Percentiles rank a stretch among this genome's conserved stretches.
These are phyloP conservation scores for Cyphomyrus discorhynchus DNA, from an alignment of 2,113 vertebrate species.

Conservation along the genomic window DNA sequence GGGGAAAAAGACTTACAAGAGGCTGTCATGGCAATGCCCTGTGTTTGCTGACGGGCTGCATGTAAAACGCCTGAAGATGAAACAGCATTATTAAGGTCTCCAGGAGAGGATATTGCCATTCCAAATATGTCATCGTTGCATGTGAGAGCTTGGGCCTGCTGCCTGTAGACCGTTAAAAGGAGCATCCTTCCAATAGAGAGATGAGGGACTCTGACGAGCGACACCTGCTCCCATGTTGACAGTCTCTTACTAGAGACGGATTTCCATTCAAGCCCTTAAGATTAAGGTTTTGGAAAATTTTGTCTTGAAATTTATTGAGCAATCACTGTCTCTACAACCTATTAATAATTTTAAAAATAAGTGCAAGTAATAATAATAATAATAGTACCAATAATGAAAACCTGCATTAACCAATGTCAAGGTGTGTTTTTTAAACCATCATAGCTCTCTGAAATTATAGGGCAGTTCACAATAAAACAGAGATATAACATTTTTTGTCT, in stretches of 20 bases:
- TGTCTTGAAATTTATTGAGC: background rate
- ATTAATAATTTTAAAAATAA: background rate
- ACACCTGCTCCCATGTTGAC: background rate
- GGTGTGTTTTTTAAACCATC: background rate
- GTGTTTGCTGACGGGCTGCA: background rate
- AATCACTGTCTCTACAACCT: background rate
- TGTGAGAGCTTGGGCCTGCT: background rate
- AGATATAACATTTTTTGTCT: background rate
- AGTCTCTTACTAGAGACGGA: background rate
- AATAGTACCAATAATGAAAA: background rate
- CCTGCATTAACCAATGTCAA: background rate
- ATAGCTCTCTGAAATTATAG: background rate
- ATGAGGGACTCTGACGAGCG: background rate
- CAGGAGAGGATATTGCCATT: background rate
- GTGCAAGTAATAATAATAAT: background rate
- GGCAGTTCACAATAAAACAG: background rate
- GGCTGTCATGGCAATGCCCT: background rate
- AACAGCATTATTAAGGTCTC: conserved; percentile 1
- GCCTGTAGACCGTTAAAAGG: background rate
- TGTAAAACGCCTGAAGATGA: background rate
- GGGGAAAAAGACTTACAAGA: background rate
- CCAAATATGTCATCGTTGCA: background rate
- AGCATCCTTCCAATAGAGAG: background rate
- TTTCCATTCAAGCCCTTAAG: too few species aligned
- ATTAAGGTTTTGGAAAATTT: background rate